Conservation (phyloP, 2,113 vertebrate genomes). For the Brachyistius frenatus region DNA sequence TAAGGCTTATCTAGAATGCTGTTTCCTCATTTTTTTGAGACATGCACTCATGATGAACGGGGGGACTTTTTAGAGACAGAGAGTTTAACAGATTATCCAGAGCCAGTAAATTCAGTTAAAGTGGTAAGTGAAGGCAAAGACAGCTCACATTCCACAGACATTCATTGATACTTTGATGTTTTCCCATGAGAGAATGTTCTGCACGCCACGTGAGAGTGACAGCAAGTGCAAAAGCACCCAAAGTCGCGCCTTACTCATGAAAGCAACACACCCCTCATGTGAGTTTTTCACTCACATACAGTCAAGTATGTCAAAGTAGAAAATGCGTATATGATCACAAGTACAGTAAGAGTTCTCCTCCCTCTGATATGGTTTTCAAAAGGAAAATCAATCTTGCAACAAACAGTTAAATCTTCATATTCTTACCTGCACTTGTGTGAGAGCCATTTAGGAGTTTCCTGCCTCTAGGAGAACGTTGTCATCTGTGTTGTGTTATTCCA, state of each 20-base stretch:
- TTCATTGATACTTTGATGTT: constrained; percentile 35
- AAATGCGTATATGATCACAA: not conserved
- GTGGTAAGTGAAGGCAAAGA: not conserved
- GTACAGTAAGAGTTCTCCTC: not conserved
- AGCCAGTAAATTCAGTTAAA: not conserved
- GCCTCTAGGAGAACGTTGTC: constrained; percentile 21
- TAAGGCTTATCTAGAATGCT: not conserved
- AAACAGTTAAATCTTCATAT: not conserved
- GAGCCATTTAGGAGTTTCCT: constrained; percentile 71
- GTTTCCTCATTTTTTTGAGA: constrained; percentile 29
- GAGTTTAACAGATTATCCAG: not conserved
- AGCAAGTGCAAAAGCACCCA: not conserved
- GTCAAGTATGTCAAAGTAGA: not conserved
- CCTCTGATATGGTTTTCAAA: not conserved
- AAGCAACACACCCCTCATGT: not conserved
- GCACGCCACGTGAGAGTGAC: not conserved
- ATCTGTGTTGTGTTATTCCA: constrained; percentile 48
- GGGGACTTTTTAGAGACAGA: not conserved
- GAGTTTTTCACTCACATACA: not conserved
- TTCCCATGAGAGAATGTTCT: constrained; percentile 21
- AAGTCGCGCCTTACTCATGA: not conserved
- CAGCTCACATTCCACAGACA: constrained; percentile 48
- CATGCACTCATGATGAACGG: not conserved
- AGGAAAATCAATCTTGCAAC: not conserved
- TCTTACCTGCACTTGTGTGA: constrained; percentile 75